Evolutionary conservation across 2,113 vertebrate species (phyloP).

Genomic region (Bos indicus): DNA sequence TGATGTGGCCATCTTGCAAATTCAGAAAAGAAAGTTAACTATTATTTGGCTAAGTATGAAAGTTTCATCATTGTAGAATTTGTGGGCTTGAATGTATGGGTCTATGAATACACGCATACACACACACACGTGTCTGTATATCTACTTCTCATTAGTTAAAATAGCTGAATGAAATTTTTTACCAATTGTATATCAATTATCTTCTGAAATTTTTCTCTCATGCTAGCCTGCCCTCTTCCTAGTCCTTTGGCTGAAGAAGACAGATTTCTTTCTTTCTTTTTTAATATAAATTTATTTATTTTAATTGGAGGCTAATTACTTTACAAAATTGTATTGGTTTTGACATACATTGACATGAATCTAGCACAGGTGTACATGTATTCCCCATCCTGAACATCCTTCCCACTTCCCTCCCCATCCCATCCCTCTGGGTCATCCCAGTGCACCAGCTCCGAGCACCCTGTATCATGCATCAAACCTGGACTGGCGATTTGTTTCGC

Average conservation of each 20-base stretch:
- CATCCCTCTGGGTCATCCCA: neutral
- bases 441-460: neutral
- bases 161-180: neutral
- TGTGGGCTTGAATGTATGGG: neutral
- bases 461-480: neutral
- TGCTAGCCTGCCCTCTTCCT: neutral
- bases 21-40: neutral
- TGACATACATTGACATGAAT: neutral
- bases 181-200: neutral
- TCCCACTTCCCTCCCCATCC: neutral
- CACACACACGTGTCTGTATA: neutral
- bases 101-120: neutral
- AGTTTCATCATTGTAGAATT: neutral
- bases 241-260: neutral
- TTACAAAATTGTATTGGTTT: neutral
- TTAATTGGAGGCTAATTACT: neutral
- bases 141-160: neutral
- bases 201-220: neutral
- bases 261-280: neutral
- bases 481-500: fast-evolving
- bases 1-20: neutral
- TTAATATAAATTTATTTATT: neutral
- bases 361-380: neutral
- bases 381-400: neutral
- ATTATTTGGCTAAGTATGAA: neutral